Conservation (phyloP, 1,140 invertebrate species). For the Propsilocerus akamusi region DNA sequence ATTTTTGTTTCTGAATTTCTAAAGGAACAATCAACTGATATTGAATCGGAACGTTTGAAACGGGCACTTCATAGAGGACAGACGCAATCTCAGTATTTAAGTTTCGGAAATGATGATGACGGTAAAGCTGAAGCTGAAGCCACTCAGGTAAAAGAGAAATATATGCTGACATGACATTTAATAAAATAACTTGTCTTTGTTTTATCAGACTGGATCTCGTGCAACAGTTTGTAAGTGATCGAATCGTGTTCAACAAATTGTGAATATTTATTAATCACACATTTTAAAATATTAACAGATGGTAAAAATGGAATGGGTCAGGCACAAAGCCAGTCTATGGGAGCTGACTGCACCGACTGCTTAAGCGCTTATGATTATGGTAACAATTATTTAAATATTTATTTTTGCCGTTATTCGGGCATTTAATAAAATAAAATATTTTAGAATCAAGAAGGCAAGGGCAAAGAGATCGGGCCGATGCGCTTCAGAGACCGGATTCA, state of each 20-base stretch:
- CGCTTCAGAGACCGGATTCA: neutral
- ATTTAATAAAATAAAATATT: too few species aligned
- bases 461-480: neutral
- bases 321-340: conserved; percentile 52
- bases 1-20: too few species aligned
- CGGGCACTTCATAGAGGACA: conserved; percentile 31
- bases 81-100: conserved; percentile 65
- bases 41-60: too few species aligned
- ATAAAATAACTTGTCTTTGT: neutral
- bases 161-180: too few species aligned
- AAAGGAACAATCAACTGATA: too few species aligned
- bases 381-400: neutral
- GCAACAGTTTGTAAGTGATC: conserved; percentile 53
- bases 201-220: conserved; percentile 29
- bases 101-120: conserved; percentile 35
- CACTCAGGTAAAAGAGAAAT: conserved; percentile 33
- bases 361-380: too few species aligned
- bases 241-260: conserved; percentile 1
- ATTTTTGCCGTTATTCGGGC: too few species aligned
- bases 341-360: conserved; percentile 30
- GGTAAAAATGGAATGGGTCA: conserved; percentile 58
- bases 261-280: neutral
- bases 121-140: conserved; percentile 64
- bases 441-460: too few species aligned
- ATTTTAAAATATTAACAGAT: conserved; percentile 24